These are phyloP conservation scores for Kryptolebias marmoratus DNA, from an alignment of 2,113 vertebrate genomes.

Conservation along the genomic window DNA sequence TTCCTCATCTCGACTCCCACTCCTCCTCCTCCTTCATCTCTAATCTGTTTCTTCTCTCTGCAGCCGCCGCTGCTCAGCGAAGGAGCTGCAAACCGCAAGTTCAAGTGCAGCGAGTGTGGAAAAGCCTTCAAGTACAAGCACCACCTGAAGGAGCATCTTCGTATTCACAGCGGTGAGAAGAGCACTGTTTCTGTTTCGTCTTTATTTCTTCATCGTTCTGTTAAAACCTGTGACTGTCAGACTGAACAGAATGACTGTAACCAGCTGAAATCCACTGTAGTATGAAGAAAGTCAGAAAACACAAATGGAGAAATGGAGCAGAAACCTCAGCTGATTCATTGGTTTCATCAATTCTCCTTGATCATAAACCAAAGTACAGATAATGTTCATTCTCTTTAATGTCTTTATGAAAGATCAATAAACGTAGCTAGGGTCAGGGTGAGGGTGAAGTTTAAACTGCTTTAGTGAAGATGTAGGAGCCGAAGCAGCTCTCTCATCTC, in stretches of 20 bases:
- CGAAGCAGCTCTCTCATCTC: not conserved
- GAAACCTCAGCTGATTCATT: too few relatives aligned
- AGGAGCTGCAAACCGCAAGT: conserved; percentile 95
- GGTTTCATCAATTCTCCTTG: too few relatives aligned
- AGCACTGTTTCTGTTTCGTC: not conserved
- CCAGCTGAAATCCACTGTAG: too few relatives aligned
- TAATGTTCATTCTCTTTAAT: too few relatives aligned
- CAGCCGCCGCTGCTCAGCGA: conserved; percentile 91
- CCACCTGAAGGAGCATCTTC: conserved; percentile 98
- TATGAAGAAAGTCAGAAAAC: too few relatives aligned
- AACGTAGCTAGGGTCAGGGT: too few relatives aligned
- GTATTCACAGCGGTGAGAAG: conserved; percentile 95
- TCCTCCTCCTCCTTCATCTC: conserved; percentile 26
- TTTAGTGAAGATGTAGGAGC: not conserved
- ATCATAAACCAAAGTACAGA: too few relatives aligned
- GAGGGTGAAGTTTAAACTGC: too few relatives aligned
- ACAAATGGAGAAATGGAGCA: too few relatives aligned
- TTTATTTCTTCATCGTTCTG: not conserved
- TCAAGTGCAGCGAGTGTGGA: conserved; percentile 97
- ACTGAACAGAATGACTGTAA: too few relatives aligned
- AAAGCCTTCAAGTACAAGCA: conserved; percentile 99
- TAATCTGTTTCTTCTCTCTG: conserved; percentile 48
- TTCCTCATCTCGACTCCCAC: conserved; percentile 42
- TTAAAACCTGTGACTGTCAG: too few relatives aligned
- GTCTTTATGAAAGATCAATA: not conserved